Percentiles rank a stretch among this genome's conserved stretches.
phyloP scores from a whole-genome alignment of 1,140 invertebrate species.

The Dendrolimus punctatus region DNA sequence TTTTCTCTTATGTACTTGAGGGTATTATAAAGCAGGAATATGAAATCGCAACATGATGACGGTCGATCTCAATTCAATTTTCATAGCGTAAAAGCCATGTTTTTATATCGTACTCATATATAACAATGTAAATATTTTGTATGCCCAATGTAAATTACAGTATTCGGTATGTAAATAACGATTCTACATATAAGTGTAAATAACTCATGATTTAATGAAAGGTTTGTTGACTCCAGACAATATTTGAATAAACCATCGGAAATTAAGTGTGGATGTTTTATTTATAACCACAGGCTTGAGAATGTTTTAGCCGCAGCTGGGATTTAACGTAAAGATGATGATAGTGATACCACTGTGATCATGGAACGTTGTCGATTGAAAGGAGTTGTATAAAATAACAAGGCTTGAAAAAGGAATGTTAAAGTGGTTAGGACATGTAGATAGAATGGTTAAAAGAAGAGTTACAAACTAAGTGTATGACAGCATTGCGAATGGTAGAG shows the following conservation, averaged over 20 bases:
- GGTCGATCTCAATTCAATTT: background rate
- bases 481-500: too few species aligned
- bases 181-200: slow-evolving; percentile 43
- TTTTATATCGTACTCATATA: background rate
- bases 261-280: slow-evolving; percentile 32
- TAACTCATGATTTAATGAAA: slow-evolving; percentile 34
- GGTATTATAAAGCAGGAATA: too few species aligned
- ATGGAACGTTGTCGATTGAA: too few species aligned
- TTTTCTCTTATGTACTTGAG: too few species aligned
- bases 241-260: slow-evolving; percentile 53
- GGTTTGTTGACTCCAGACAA: slow-evolving; percentile 60
- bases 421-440: too few species aligned
- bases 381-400: too few species aligned
- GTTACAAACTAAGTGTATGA: too few species aligned
- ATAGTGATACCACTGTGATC: too few species aligned
- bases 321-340: too few species aligned
- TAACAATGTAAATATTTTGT: slow-evolving; percentile 22
- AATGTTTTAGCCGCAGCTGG: too few species aligned
- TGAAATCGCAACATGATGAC: background rate
- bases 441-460: too few species aligned
- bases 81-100: background rate
- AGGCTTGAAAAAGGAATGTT: too few species aligned
- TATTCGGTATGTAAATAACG: slow-evolving; percentile 49
- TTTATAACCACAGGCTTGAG: slow-evolving; percentile 9
- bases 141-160: slow-evolving; percentile 25